Conservation (phyloP, 1,140 invertebrate species). For the Helicoverpa zea region DNA sequence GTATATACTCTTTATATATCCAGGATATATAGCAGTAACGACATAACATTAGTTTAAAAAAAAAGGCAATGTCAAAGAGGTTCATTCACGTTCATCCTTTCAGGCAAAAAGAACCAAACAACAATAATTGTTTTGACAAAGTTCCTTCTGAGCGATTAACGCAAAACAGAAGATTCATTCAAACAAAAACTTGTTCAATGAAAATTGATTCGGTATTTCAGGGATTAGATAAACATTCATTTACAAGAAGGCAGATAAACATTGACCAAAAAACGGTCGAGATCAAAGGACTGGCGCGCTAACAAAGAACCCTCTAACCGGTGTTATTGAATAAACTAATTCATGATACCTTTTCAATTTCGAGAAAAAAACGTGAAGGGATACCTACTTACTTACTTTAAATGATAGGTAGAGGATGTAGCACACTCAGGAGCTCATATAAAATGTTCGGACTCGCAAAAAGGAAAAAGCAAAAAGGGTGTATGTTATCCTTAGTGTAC, state of each 20-base stretch:
- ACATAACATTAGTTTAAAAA: too few relatives aligned
- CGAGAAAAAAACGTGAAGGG: neutral
- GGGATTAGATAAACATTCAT: conserved; percentile 13
- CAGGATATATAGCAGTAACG: too few relatives aligned
- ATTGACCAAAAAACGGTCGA: neutral
- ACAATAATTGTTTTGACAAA: neutral
- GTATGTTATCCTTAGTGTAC: neutral
- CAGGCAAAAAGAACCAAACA: neutral
- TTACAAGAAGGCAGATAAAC: conserved; percentile 18
- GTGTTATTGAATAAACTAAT: conserved; percentile 22
- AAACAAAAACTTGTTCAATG: conserved; percentile 26
- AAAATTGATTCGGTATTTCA: conserved; percentile 26
- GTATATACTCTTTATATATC: too few relatives aligned
- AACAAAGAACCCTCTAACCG: neutral
- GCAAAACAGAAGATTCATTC: neutral
- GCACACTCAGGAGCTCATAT: conserved; percentile 30
- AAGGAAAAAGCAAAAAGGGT: neutral
- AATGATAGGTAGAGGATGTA: conserved; percentile 11
- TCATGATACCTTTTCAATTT: neutral
- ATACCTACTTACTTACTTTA: neutral
- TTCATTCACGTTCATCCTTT: neutral
- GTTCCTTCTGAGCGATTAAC: neutral
- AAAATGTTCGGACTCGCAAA: neutral
- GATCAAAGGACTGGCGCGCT: neutral
- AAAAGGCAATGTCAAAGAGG: too few relatives aligned